Evolutionary conservation across 64 coral and sea anemone species (phyloP), one percentile per base, ranked within the genome.

Genomic region (Acropora tenuis): DNA sequence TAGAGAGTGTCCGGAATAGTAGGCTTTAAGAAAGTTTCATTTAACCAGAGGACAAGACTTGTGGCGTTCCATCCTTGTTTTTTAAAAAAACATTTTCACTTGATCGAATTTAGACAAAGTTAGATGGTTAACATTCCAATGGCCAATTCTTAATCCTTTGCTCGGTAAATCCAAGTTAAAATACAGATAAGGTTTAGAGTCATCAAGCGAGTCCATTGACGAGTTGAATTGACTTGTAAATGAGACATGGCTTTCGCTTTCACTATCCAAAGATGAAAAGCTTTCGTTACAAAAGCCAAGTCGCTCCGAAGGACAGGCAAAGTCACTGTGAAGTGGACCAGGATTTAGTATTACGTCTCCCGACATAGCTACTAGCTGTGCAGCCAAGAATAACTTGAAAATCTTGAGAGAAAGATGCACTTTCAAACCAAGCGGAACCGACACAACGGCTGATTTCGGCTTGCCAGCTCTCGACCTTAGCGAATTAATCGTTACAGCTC

Each of bases 311-410:
- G 3, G 66, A 63, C 48, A 44, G 60, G 73, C 71, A 16, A 60
- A 87, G 71, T 71, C 19, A 73, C 67, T 73, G 83, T 60, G 61
- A 67, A 71, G 83, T 15, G 83, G 83, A 69, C 83, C 53, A 86
- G 53, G 59, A 67, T 86, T 86, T 86, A 86, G 46, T 61, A 86
- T 86, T 86, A 86, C 82, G 40, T 86, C 82, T 68, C 82, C 83
- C 16, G 83, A 55, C 50, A 55, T 3, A 55, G 9, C 50, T 55
- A 55, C 50, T 3, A 55, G 50, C 50, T 55, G 50, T 87, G 46
- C 48, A 48, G 83, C 63, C 61, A 87, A 87, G 45, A 87, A 69
- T 43, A 87, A 45, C 83, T 87, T 87, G 41, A 87, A 87, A 63
- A 87, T 49, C 83, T 69, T 46, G 45, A 87, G 83, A 4, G 83